phyloP scores from a whole-genome alignment of 2,113 vertebrate species.

The Oceanites oceanicus region DNA sequence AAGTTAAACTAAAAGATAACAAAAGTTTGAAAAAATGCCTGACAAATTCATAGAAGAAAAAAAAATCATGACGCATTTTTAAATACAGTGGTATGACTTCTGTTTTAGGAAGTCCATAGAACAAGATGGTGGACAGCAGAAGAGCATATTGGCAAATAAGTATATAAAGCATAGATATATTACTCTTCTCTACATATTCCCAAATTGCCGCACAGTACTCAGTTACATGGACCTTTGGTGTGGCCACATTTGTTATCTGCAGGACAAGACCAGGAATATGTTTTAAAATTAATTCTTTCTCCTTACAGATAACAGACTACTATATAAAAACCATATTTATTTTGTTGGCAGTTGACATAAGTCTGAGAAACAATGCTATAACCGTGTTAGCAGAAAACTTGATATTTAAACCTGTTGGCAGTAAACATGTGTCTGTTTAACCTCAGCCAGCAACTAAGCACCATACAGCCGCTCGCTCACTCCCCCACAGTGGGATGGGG shows the following conservation, averaged over 20 bases:
- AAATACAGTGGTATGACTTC: neutral
- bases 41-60: neutral
- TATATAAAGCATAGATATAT: neutral
- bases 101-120: neutral
- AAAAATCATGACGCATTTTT: neutral
- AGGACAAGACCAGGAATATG: neutral
- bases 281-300: neutral
- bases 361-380: neutral
- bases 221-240: neutral
- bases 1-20: neutral
- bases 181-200: neutral
- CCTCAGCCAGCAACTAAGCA: too few species aligned
- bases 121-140: neutral
- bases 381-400: neutral
- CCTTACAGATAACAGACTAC: neutral
- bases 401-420: neutral
- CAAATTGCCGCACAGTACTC: neutral
- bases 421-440: neutral
- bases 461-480: too few species aligned
- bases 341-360: neutral
- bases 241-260: neutral
- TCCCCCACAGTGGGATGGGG: too few species aligned
- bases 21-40: neutral
- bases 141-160: neutral
- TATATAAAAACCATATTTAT: neutral